Evolutionary conservation across 2,113 vertebrate species (phyloP), one percentile per base, ranked within the genome.

Genomic region (Poeciliopsis turrubarensis): DNA sequence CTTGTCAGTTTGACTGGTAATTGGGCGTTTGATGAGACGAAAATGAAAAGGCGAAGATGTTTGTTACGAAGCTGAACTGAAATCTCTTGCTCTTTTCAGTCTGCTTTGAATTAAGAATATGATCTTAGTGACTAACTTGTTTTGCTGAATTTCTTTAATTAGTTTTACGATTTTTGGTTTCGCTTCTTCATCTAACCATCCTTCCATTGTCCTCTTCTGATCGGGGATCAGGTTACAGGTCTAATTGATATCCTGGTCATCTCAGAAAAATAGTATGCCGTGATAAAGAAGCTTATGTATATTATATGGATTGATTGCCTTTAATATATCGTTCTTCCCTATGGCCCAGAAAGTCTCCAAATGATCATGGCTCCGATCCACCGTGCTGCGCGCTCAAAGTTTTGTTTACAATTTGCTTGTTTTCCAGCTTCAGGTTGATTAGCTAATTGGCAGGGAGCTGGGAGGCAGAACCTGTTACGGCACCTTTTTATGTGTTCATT

Each of bases 11-110:
- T 72, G 60, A 44, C 57, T 72, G 14, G 26, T 31, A 61, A 61
- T 39, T 71, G 69, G 54, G 25, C 37, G 54, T 71, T 39, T 75
- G 62, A 72, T 70, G 65, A 80, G 80, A 81, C 27, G 27, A 47
- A 31, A 34, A 26, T 22, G n/a, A 75, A 32, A 62, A 41, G 54
- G 44, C 57, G 30, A 60, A 70, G 71, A 65, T 26, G 19, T 26
- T 47, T 19, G 19, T 26, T 60, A 72, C 66, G 3, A 77, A 60
- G 54, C 27, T 32, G 27, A 65, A 60, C 34, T 41, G 19, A 65
- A 66, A 27, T 47, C 15, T 60, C 57, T 44, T 57, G 8, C 75
- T 66, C 60, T 15, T 4, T 13, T 80, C 65, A 61, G 51, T 57
- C 39, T 83, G 65, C 60, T 68, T 37, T 7, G 5, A 82, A 61